Percentiles rank a stretch among this genome's conserved stretches.
Conservation (phyloP, 30 jellyfish, hydroid and myxozoan genomes). For the Chrysaora quinquecirrha region DNA sequence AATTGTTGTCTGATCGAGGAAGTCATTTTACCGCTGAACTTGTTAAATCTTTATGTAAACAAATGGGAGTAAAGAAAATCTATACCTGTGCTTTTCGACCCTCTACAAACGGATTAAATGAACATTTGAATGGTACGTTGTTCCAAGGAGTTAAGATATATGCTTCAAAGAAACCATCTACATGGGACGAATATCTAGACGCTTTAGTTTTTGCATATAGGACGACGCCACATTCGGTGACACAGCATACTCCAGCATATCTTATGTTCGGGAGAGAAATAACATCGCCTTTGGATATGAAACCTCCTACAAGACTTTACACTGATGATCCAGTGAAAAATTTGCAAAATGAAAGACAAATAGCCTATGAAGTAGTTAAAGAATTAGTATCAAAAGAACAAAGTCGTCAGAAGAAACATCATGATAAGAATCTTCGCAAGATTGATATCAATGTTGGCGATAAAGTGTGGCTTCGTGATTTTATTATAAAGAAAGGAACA, state of each 20-base stretch:
- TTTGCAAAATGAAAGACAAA: slow-evolving; percentile 40
- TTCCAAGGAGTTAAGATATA: slow-evolving; percentile 9
- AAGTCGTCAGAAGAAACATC: not conserved
- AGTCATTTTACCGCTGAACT: slow-evolving; percentile 34
- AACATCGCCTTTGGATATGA: slow-evolving; percentile 3
- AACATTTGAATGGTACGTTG: slow-evolving; percentile 30
- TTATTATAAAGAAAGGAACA: slow-evolving; percentile 36
- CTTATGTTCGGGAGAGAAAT: slow-evolving; percentile 32
- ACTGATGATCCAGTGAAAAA: slow-evolving; percentile 18
- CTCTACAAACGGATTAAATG: slow-evolving; percentile 13
- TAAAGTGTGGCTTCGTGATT: slow-evolving; percentile 36
- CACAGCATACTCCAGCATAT: slow-evolving; percentile 49
- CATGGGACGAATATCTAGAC: slow-evolving; percentile 39
- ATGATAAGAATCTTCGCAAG: not conserved
- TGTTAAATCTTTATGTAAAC: slow-evolving; percentile 27
- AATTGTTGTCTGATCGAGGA: no score
- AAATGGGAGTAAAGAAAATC: slow-evolving; percentile 23
- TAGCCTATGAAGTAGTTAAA: slow-evolving; percentile 23
- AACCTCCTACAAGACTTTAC: slow-evolving; percentile 34
- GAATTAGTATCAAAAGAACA: slow-evolving; percentile 25
- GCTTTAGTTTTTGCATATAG: slow-evolving; percentile 36
- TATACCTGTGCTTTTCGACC: slow-evolving; percentile 47
- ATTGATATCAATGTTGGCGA: slow-evolving; percentile 17
- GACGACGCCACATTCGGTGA: slow-evolving; percentile 61
- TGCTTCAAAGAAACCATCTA: slow-evolving; percentile 3